phyloP scores from a whole-genome alignment of 2,113 vertebrate genomes.

The Tetrao urogallus region DNA sequence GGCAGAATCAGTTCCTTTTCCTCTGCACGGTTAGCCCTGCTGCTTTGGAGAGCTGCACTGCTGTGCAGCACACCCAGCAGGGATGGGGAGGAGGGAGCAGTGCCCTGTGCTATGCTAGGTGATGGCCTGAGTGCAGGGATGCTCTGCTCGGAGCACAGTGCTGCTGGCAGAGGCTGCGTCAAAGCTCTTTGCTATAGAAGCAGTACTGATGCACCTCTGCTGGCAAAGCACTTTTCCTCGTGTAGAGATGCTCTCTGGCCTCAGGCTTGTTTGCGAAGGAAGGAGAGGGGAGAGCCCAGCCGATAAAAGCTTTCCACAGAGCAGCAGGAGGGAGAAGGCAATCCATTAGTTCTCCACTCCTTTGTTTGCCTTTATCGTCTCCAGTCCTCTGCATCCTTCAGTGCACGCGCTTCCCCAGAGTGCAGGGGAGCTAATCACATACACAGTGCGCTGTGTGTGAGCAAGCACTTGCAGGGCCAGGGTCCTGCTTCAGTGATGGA shows the following conservation, averaged over 20 bases:
- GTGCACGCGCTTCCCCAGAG: neutral
- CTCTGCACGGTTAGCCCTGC: neutral
- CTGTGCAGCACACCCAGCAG: neutral
- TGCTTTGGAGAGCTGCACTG: neutral
- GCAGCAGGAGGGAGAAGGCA: slow-evolving; percentile 56
- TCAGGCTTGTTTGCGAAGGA: slow-evolving; percentile 50
- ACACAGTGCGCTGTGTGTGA: neutral
- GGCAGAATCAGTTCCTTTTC: neutral
- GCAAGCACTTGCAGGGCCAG: neutral
- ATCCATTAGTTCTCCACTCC: slow-evolving; percentile 32
- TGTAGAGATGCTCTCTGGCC: slow-evolving; percentile 17
- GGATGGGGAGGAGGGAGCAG: neutral
- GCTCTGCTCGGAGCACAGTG: fast-evolving
- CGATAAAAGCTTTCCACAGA: slow-evolving; percentile 47
- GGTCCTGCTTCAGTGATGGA: neutral
- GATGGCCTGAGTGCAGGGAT: neutral
- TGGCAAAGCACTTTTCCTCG: neutral
- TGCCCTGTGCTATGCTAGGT: neutral
- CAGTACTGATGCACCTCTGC: neutral
- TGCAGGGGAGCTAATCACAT: slow-evolving; percentile 9
- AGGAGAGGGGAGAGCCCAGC: slow-evolving; percentile 24
- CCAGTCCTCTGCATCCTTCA: neutral
- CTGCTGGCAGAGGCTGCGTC: neutral
- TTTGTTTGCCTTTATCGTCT: slow-evolving; percentile 28
- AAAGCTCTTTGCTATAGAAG: neutral